A percentile compares a stretch with the other conserved stretches of the same genome.
Evolutionary conservation across 2,113 vertebrate species (phyloP).

Genomic region (Lagopus leucura): DNA sequence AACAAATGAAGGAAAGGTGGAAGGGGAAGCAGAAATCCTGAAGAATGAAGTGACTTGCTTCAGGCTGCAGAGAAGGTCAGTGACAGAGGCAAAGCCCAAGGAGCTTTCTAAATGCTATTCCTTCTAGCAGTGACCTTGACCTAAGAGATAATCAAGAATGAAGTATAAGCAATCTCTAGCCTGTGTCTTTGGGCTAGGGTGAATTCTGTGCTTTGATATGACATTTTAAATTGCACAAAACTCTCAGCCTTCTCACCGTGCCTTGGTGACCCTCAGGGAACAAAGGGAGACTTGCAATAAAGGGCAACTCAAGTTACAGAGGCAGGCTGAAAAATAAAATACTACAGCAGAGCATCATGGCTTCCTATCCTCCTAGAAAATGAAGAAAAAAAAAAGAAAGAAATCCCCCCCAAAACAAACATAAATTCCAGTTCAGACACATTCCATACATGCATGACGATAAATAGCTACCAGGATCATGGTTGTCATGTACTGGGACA

Average conservation of each 20-base stretch:
- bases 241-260: neutral
- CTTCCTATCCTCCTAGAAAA: neutral
- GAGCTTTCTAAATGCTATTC: constrained; percentile 16
- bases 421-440: neutral
- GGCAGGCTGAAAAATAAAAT: neutral
- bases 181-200: neutral
- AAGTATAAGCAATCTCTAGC: neutral
- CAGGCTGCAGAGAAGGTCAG: constrained; percentile 49
- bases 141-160: neutral
- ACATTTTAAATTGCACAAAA: constrained; percentile 15
- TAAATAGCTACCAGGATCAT: accelerated
- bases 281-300: neutral
- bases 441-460: accelerated
- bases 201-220: constrained; percentile 20
- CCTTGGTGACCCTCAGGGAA: neutral
- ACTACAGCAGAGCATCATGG: neutral
- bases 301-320: neutral
- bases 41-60: constrained; percentile 20
- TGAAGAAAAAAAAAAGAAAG: too few relatives aligned
- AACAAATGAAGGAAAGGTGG: neutral
- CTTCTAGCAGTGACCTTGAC: neutral
- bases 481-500: neutral
- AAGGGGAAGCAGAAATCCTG: constrained; percentile 23
- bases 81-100: constrained; percentile 18
- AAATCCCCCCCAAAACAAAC: neutral